Evolutionary conservation across 2,888 invertebrate genomes (phyloP).

Genomic region (Cheilosia scutellata): DNA sequence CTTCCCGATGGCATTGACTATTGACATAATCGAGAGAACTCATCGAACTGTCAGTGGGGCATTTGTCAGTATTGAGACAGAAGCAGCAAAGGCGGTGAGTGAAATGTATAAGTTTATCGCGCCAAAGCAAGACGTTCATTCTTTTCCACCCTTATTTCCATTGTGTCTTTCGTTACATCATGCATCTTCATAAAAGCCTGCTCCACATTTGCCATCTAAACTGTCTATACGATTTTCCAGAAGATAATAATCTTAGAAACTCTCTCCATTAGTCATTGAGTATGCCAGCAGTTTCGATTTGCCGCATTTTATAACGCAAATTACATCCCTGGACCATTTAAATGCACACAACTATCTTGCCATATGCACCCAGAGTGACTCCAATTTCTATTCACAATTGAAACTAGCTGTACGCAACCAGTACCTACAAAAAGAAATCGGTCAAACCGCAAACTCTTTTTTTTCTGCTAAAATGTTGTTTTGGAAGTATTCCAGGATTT

Average conservation of each 20-base stretch:
- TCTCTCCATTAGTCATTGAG: constrained; percentile 10
- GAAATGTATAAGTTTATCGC: too few species aligned
- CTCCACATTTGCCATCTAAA: not conserved
- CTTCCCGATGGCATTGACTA: too few species aligned
- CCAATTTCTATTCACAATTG: constrained; percentile 36
- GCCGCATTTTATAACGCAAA: constrained; percentile 22
- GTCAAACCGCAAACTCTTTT: constrained; percentile 49
- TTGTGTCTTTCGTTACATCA: too few species aligned
- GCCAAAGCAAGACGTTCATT: too few species aligned
- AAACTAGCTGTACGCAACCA: constrained; percentile 32
- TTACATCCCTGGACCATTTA: constrained; percentile 1
- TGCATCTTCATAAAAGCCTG: too few species aligned
- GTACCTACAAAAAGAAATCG: constrained; percentile 40
- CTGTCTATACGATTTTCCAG: not conserved
- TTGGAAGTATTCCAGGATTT: constrained; percentile 57
- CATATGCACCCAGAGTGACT: not conserved
- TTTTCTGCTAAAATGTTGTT: constrained; percentile 9
- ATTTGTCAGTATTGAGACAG: too few species aligned
- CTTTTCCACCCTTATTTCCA: too few species aligned
- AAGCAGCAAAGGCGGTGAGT: too few species aligned
- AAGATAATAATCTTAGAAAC: constrained; percentile 7
- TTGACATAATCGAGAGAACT: too few species aligned
- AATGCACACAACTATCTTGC: not conserved
- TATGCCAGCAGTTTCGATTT: constrained; percentile 11
- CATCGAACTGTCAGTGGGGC: too few species aligned